These are phyloP conservation scores for Drosophila rellima DNA, from an alignment of 2,888 invertebrate genomes.

Conservation along the genomic window DNA sequence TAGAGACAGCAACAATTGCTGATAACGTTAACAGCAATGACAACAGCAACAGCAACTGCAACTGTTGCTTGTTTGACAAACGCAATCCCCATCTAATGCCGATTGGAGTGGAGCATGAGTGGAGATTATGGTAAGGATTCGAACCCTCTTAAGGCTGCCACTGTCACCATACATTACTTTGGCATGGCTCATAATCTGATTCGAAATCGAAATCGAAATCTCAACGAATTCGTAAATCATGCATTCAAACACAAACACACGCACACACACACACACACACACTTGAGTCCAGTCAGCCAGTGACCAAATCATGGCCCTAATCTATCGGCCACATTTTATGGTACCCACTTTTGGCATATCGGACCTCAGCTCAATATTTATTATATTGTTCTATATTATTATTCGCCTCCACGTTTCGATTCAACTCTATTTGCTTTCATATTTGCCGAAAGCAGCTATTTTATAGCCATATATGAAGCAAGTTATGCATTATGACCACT, in stretches of 20 bases:
- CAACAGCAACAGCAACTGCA: constrained; percentile 28
- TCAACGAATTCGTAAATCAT: constrained; percentile 76
- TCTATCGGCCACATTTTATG: constrained; percentile 69
- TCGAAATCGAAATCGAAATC: constrained; percentile 62
- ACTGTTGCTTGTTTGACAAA: constrained; percentile 56
- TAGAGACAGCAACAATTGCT: constrained; percentile 54
- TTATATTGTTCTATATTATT: constrained; percentile 59
- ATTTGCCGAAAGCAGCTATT: constrained; percentile 75
- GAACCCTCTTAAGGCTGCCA: constrained; percentile 32
- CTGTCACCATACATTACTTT: constrained; percentile 13
- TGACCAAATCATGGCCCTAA: constrained; percentile 77
- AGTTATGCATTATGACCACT: constrained; percentile 27
- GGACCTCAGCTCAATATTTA: constrained; percentile 60
- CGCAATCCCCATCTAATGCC: constrained; percentile 75
- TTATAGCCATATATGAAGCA: constrained; percentile 43
- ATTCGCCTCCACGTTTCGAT: constrained; percentile 11
- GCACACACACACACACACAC: constrained; percentile 3
- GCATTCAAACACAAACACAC: constrained; percentile 30
- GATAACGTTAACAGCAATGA: constrained; percentile 42
- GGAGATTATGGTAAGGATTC: constrained; percentile 58
- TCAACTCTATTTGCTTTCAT: constrained; percentile 59
- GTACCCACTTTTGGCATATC: constrained; percentile 70
- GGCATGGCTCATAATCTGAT: constrained; percentile 24
- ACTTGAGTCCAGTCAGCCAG: constrained; percentile 30
- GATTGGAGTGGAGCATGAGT: constrained; percentile 68